These are phyloP conservation scores for Sebastes alutus DNA, from an alignment of 2,797 vertebrate species.

Conservation along the genomic window DNA sequence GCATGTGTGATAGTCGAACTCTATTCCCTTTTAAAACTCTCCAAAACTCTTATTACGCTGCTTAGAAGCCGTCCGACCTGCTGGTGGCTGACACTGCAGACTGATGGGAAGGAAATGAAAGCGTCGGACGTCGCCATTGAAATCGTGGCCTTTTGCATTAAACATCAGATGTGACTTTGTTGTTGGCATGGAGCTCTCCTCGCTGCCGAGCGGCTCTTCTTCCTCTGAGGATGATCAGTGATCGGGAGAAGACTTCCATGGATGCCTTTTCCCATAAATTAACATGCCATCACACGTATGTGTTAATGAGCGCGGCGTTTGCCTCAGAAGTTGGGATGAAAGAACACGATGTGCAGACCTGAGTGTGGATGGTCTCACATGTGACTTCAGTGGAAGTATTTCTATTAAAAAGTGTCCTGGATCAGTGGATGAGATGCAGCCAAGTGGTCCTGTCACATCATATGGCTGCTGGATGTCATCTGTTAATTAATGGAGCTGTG, in stretches of 20 bases:
- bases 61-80: not conserved
- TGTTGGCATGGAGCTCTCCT: not conserved
- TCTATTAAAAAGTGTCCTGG: not conserved
- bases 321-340: conserved; percentile 35
- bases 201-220: not conserved
- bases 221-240: not conserved
- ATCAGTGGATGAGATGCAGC: not conserved
- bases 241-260: not conserved
- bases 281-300: not conserved
- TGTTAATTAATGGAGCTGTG: not conserved
- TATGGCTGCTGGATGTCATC: not conserved
- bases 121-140: not conserved
- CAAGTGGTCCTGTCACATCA: not conserved
- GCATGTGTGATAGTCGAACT: not conserved
- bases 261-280: conserved; percentile 12
- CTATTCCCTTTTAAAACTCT: not conserved
- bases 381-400: not conserved
- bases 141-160: conserved; percentile 27
- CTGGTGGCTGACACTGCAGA: not conserved
- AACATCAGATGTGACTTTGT: conserved; percentile 34
- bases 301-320: conserved; percentile 10
- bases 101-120: conserved; percentile 20
- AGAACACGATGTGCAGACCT: not conserved
- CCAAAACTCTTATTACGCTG: not conserved
- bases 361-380: not conserved